Percentiles rank a stretch among this genome's conserved stretches.
These are phyloP conservation scores for Phainopepla nitens DNA, from an alignment of 2,113 vertebrate genomes.

Conservation along the genomic window DNA sequence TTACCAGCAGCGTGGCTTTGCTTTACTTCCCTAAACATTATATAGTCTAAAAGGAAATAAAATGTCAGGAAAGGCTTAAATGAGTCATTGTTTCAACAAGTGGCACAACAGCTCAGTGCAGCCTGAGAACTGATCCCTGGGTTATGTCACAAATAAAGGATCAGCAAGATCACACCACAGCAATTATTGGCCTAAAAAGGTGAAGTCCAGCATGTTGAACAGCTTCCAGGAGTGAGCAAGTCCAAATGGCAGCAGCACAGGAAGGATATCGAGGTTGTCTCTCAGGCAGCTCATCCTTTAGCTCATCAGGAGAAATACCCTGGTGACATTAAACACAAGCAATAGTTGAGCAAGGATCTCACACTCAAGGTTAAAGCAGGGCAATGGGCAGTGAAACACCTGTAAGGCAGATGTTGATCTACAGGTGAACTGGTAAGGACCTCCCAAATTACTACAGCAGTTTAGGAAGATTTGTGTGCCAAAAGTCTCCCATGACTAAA, in stretches of 20 bases:
- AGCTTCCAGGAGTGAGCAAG: slow-evolving; percentile 25
- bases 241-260: not conserved
- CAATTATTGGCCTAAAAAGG: slow-evolving; percentile 30
- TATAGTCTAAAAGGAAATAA: not conserved
- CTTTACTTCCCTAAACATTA: not conserved
- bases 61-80: not conserved
- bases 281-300: slow-evolving; percentile 80
- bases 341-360: not conserved
- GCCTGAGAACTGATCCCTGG: not conserved
- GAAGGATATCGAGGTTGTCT: slow-evolving; percentile 86
- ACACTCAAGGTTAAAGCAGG: not conserved
- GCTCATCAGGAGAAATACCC: slow-evolving; percentile 79
- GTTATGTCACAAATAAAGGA: not conserved
- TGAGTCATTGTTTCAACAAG: not conserved
- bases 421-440: not conserved
- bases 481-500: not conserved
- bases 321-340: slow-evolving; percentile 47
- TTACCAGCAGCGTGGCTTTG: not conserved
- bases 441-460: not conserved
- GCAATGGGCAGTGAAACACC: not conserved
- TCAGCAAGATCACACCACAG: not conserved
- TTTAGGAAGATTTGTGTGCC: not conserved
- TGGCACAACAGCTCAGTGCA: not conserved
- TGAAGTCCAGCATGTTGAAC: not conserved
- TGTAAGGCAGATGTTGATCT: not conserved